A percentile compares a stretch with the other conserved stretches of the same genome.
Conservation (phyloP, 2,797 vertebrate genomes). For the Selene dorsalis region DNA sequence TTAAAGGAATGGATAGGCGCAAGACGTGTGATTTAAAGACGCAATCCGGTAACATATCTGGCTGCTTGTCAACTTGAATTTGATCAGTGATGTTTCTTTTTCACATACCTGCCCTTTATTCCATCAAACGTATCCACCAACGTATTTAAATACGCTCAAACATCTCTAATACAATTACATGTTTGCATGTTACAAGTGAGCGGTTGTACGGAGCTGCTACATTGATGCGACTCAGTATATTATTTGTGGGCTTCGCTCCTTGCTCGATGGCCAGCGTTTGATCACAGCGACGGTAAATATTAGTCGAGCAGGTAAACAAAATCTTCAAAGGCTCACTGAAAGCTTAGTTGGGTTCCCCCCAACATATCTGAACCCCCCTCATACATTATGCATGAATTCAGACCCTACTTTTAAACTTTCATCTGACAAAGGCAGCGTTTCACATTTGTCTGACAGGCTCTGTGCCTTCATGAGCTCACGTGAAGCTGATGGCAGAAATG, state of each 20-base stretch:
- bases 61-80: neutral
- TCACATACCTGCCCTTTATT: conserved; percentile 2
- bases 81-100: neutral
- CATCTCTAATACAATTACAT: conserved; percentile 36
- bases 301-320: conserved; percentile 75
- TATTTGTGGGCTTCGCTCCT: conserved; percentile 65
- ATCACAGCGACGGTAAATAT: conserved; percentile 78
- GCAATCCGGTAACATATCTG: neutral
- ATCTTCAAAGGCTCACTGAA: conserved; percentile 77
- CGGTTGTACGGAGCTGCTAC: conserved; percentile 36
- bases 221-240: conserved; percentile 66
- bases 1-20: neutral
- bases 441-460: conserved; percentile 65
- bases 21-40: neutral
- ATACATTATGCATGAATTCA: conserved; percentile 79
- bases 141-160: conserved; percentile 9
- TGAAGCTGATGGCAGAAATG: conserved; percentile 64
- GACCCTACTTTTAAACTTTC: conserved; percentile 60
- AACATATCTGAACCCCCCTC: conserved; percentile 67
- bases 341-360: conserved; percentile 77
- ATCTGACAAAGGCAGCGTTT: conserved; percentile 75
- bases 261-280: conserved; percentile 65
- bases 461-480: conserved; percentile 66
- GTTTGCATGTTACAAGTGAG: conserved; percentile 47
- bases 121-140: conserved; percentile 17